Percentiles rank a stretch among this genome's conserved stretches.
phyloP scores from a whole-genome alignment of 1,140 invertebrate genomes.

The Lepidotrigona ventralis region DNA sequence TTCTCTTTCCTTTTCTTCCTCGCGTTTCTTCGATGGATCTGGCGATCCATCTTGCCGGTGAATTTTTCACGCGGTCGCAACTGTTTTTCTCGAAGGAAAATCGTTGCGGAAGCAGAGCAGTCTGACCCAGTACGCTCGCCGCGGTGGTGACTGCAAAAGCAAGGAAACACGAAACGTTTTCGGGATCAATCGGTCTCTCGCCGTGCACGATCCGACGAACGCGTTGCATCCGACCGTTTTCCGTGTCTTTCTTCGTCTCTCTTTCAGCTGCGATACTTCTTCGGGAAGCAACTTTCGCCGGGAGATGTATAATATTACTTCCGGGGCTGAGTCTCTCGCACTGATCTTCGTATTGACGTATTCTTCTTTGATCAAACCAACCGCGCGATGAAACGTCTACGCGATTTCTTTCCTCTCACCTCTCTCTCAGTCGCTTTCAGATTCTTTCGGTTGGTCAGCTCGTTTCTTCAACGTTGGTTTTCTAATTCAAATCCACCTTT shows the following conservation, averaged over 20 bases:
- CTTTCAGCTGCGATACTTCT: constrained; percentile 42
- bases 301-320: constrained; percentile 61
- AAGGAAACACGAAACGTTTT: constrained; percentile 57
- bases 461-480: neutral
- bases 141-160: constrained; percentile 34
- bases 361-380: constrained; percentile 58
- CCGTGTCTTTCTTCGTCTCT: constrained; percentile 31
- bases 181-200: constrained; percentile 53
- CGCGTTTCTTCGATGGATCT: neutral
- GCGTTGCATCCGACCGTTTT: constrained; percentile 31
- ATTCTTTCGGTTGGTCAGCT: neutral
- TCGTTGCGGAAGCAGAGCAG: constrained; percentile 14
- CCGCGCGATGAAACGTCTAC: constrained; percentile 7
- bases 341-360: constrained; percentile 41
- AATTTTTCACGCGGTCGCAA: constrained; percentile 37
- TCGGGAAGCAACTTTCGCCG: constrained; percentile 36
- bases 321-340: constrained; percentile 32
- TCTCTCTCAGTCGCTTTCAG: neutral
- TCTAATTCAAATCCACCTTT: neutral
- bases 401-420: neutral
- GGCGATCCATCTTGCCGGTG: constrained; percentile 24
- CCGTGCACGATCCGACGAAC: constrained; percentile 42
- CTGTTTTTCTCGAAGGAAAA: constrained; percentile 29
- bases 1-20: too few relatives aligned
- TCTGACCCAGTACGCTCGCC: constrained; percentile 40